Conservation (phyloP, 2,113 vertebrate genomes). For the Panurus biarmicus region DNA sequence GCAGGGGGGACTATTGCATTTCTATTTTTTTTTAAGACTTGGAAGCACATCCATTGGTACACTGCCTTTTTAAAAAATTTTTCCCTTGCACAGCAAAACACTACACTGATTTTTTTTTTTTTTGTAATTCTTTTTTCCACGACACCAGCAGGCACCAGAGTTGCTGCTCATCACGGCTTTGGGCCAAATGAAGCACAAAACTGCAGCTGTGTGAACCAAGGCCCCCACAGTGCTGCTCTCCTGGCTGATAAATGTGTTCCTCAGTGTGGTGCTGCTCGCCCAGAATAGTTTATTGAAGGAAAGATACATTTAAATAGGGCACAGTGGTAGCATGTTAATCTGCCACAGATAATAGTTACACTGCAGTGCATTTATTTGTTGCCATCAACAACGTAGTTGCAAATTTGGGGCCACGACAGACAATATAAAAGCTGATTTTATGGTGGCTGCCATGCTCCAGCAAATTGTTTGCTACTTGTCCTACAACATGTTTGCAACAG, state of each 20-base stretch:
- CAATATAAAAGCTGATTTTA: conserved; percentile 38
- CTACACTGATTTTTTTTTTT: neutral
- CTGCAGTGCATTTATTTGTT: conserved; percentile 56
- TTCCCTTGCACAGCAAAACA: conserved; percentile 1
- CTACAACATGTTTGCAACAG: conserved; percentile 16
- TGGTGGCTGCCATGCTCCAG: neutral
- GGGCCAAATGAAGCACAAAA: conserved; percentile 58
- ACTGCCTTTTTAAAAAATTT: conserved; percentile 8
- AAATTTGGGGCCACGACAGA: conserved; percentile 26
- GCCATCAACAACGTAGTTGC: conserved; percentile 17
- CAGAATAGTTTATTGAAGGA: conserved; percentile 35
- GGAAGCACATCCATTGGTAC: neutral
- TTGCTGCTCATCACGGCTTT: conserved; percentile 27
- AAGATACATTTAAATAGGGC: conserved; percentile 49
- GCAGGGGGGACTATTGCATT: neutral
- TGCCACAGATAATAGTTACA: conserved; percentile 59
- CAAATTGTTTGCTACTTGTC: conserved; percentile 23
- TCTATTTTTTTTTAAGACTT: neutral
- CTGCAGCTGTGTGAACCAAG: conserved; percentile 52
- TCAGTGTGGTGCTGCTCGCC: conserved; percentile 45
- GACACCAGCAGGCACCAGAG: conserved; percentile 13
- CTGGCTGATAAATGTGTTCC: conserved; percentile 42
- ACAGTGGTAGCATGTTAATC: conserved; percentile 53
- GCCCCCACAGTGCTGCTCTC: conserved; percentile 34
- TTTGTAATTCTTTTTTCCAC: neutral